phyloP scores from a whole-genome alignment of 2,888 invertebrate genomes.

The Gari tellinella region DNA sequence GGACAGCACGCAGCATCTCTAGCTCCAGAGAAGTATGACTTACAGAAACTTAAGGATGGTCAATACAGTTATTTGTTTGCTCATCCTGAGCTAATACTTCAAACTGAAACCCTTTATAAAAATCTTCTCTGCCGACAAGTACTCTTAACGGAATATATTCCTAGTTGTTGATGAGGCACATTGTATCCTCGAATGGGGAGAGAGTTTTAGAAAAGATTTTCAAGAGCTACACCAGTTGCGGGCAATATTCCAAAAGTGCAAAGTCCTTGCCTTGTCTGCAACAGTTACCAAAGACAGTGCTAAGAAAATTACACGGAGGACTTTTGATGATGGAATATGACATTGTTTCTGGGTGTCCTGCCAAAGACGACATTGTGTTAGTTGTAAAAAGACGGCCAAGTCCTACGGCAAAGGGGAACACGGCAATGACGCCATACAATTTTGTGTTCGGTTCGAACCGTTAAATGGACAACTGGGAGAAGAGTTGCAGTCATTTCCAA shows the following conservation, averaged over 20 bases:
- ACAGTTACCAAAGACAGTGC: background rate
- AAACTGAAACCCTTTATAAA: too few relatives aligned
- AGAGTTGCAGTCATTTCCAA: background rate
- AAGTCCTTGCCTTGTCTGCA: too few relatives aligned
- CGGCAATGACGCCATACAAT: conserved; percentile 9
- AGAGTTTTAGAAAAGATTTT: conserved; percentile 11
- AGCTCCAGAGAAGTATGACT: too few relatives aligned
- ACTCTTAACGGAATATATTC: too few relatives aligned
- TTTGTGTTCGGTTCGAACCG: conserved; percentile 13
- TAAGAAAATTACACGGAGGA: background rate
- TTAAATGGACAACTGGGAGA: conserved; percentile 2
- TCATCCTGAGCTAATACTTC: too few relatives aligned
- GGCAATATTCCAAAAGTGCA: too few relatives aligned
- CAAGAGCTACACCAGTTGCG: conserved; percentile 8
- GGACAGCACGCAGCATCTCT: too few relatives aligned
- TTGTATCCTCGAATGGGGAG: conserved; percentile 32
- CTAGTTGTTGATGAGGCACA: conserved; percentile 33
- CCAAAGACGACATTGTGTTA: conserved; percentile 20
- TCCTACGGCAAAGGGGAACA: conserved; percentile 22
- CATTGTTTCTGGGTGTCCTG: conserved; percentile 7
- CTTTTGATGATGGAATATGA: conserved; percentile 6
- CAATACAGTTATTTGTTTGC: too few relatives aligned
- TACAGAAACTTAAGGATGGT: too few relatives aligned
- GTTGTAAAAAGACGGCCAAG: conserved; percentile 19
- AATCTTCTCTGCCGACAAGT: too few relatives aligned